phyloP scores from a whole-genome alignment of 2,797 vertebrate species.

The Alauda arvensis region DNA sequence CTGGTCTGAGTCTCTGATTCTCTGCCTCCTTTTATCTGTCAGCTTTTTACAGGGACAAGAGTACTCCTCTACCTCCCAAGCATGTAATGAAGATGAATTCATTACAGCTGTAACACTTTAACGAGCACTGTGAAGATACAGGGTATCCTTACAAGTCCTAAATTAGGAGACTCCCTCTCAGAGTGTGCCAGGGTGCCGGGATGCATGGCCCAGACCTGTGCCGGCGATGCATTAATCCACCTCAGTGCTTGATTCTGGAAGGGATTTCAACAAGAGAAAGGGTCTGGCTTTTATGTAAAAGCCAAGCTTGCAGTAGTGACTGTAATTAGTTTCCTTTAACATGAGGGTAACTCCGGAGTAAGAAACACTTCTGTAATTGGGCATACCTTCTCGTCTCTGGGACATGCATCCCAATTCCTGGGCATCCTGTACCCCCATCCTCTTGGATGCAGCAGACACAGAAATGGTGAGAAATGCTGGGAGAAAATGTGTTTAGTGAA shows the following conservation, averaged over 20 bases:
- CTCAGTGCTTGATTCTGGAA: background rate
- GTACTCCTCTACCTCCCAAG: constrained; percentile 41
- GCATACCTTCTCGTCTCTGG: background rate
- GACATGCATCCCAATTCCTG: background rate
- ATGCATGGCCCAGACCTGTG: background rate
- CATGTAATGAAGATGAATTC: constrained; percentile 56
- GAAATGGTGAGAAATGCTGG: background rate
- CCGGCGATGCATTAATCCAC: background rate
- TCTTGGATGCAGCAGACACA: background rate
- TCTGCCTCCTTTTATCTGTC: constrained; percentile 55
- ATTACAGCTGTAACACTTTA: constrained; percentile 56
- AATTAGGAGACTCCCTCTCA: constrained; percentile 38
- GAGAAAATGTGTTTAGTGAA: background rate
- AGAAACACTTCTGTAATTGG: background rate
- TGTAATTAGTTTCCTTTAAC: background rate
- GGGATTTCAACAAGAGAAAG: background rate
- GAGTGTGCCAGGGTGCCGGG: background rate
- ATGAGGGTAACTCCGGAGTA: background rate
- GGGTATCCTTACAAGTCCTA: constrained; percentile 32
- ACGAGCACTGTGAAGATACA: constrained; percentile 36
- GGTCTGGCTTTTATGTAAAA: background rate
- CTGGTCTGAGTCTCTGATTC: constrained; percentile 40
- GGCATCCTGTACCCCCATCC: background rate
- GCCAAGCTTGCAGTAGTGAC: background rate
- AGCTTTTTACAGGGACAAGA: constrained; percentile 42